Conservation (phyloP, 2,113 vertebrate species). For the Melanotaenia duboulayi region DNA sequence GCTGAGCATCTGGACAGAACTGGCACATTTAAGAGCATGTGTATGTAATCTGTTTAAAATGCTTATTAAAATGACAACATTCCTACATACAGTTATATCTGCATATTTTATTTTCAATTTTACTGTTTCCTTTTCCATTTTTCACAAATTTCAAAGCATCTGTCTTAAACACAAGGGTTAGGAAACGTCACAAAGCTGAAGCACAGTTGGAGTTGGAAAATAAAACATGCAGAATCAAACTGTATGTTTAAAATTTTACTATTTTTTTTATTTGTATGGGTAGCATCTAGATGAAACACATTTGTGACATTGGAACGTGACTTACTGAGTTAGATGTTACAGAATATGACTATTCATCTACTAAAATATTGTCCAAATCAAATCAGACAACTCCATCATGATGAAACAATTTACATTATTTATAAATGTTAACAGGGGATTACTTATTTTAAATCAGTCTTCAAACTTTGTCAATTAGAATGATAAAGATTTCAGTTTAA, state of each 20-base stretch:
- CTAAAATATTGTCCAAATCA: conserved; percentile 12
- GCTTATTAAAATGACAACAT: neutral
- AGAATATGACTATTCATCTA: neutral
- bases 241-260: neutral
- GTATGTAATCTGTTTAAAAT: neutral
- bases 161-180: neutral
- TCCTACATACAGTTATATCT: conserved; percentile 7
- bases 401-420: conserved; percentile 16
- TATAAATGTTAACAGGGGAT: neutral
- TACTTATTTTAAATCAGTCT: neutral
- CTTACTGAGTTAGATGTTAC: neutral
- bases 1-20: neutral
- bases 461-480: neutral
- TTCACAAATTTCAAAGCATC: neutral
- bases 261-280: conserved; percentile 7
- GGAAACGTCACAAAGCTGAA: neutral
- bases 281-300: neutral
- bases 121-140: neutral
- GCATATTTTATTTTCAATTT: conserved; percentile 29
- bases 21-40: neutral
- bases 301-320: neutral
- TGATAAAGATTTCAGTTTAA: too few species aligned
- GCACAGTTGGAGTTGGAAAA: neutral
- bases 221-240: conserved; percentile 37
- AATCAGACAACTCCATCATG: conserved; percentile 53